These are phyloP conservation scores for Dipodomys stephensi DNA, from an alignment of 2,113 vertebrate species.

Conservation along the genomic window DNA sequence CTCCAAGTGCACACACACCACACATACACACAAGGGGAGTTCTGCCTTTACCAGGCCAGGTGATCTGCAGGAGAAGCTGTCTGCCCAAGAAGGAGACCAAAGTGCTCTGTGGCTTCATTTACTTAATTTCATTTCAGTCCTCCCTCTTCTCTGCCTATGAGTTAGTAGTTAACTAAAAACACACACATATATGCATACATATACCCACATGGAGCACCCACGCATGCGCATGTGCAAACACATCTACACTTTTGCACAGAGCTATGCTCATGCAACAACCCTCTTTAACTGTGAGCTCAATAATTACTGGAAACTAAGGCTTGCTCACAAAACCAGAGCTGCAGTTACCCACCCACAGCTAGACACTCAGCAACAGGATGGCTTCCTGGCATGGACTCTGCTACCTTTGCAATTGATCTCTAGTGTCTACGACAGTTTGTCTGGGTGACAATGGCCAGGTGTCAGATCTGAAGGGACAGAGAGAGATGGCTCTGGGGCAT, in stretches of 20 bases:
- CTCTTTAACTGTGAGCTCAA: neutral
- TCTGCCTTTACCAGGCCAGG: neutral
- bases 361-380: no score
- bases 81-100: no score
- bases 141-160: neutral
- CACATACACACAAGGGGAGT: neutral
- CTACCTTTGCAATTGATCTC: neutral
- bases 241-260: neutral
- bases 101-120: neutral
- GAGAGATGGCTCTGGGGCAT: no score
- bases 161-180: neutral
- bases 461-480: no score
- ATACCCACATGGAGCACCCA: no score
- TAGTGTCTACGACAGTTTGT: neutral
- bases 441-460: neutral
- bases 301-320: neutral
- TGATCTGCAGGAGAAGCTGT: rapidly evolving
- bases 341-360: neutral
- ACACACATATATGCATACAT: neutral
- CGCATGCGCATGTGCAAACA: rapidly evolving
- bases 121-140: neutral
- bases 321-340: neutral
- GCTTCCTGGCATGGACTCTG: rapidly evolving
- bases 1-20: neutral
- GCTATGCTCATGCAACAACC: no score